Evolutionary conservation across 2,797 vertebrate species (phyloP).

Genomic region (Netta rufina): DNA sequence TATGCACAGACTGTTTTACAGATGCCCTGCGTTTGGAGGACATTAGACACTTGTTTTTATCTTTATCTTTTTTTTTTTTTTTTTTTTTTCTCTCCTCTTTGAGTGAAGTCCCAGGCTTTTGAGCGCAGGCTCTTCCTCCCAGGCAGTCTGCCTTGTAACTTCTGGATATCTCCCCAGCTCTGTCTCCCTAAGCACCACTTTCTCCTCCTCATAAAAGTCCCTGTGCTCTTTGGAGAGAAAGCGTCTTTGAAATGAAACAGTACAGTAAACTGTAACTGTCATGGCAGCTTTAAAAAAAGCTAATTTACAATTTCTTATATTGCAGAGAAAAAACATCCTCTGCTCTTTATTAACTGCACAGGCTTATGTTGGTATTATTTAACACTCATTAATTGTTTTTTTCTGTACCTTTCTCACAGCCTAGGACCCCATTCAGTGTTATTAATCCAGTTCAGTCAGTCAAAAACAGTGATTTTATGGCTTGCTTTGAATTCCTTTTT

Average conservation of each 20-base stretch:
- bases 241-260: background rate
- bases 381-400: background rate
- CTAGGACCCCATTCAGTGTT: background rate
- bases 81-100: background rate
- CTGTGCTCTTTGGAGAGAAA: background rate
- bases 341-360: background rate
- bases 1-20: conserved; percentile 59
- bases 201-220: background rate
- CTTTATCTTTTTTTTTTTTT: background rate
- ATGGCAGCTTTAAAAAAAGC: background rate
- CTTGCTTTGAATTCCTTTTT: background rate
- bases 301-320: background rate
- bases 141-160: background rate
- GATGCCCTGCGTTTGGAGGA: conserved; percentile 63
- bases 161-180: background rate
- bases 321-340: background rate
- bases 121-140: conserved; percentile 28
- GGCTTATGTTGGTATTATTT: background rate
- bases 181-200: background rate
- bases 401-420: background rate
- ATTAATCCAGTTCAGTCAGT: background rate
- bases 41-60: conserved; percentile 59
- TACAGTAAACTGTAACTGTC: background rate
- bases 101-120: background rate
- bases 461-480: background rate